phyloP scores from a whole-genome alignment of 2,113 vertebrate genomes.

The Plotosus lineatus region DNA sequence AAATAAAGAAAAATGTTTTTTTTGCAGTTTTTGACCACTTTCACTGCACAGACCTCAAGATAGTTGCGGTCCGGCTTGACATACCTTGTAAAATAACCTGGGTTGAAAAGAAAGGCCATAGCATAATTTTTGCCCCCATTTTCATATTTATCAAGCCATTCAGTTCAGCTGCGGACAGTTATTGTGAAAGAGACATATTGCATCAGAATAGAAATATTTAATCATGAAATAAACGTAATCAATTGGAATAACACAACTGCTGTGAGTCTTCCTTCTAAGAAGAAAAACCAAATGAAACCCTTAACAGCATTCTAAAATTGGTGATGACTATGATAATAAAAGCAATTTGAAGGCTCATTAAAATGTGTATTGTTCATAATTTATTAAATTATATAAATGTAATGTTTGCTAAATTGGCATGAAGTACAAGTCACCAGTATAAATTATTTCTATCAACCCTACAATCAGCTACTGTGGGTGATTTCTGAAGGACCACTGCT shows the following conservation, averaged over 20 bases:
- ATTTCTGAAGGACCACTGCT: constrained; percentile 5
- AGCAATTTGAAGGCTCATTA: background rate
- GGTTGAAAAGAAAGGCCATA: background rate
- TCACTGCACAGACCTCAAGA: no score
- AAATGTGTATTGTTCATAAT: background rate
- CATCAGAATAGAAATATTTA: background rate
- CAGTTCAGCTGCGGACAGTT: background rate
- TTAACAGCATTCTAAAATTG: background rate
- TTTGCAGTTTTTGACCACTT: no score
- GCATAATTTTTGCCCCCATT: background rate
- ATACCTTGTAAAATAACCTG: background rate
- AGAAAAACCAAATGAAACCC: background rate
- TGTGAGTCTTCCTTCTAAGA: background rate
- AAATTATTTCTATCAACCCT: background rate
- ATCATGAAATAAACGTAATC: background rate
- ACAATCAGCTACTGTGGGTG: background rate
- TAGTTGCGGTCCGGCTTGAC: no score
- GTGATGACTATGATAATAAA: background rate
- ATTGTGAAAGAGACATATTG: background rate
- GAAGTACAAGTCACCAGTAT: background rate
- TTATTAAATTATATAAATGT: background rate
- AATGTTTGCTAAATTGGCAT: background rate
- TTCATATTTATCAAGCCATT: background rate
- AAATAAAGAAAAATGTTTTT: no score
- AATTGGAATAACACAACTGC: background rate